Percentiles rank a stretch among this genome's conserved stretches.
phyloP scores from a whole-genome alignment of 2,888 invertebrate species.

The Tetropium fuscum region DNA sequence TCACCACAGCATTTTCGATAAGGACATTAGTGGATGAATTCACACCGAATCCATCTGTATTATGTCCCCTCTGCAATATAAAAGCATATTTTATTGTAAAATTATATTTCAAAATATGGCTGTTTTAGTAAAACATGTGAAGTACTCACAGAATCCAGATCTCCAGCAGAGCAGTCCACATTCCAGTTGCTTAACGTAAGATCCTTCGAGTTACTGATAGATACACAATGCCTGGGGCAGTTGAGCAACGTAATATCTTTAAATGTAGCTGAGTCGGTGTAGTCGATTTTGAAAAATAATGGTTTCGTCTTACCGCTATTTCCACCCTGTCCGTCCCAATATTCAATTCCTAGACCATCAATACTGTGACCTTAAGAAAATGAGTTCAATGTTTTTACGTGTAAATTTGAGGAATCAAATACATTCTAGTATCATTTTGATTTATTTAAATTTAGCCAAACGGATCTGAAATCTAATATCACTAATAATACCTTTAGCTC shows the following conservation, averaged over 20 bases:
- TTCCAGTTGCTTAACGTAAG: constrained; percentile 33
- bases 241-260: constrained; percentile 39
- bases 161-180: constrained; percentile 40
- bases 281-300: constrained; percentile 40
- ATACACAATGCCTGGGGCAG: constrained; percentile 44
- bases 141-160: constrained; percentile 24
- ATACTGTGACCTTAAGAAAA: constrained; percentile 4
- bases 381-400: too few relatives aligned
- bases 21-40: constrained; percentile 33
- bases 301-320: constrained; percentile 41
- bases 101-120: background rate
- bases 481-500: constrained; percentile 7
- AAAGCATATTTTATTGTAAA: too few relatives aligned
- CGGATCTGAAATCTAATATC: too few relatives aligned
- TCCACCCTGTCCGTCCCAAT: constrained; percentile 45
- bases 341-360: constrained; percentile 36
- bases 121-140: background rate
- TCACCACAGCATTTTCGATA: constrained; percentile 38
- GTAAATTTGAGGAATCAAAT: too few relatives aligned
- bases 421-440: background rate
- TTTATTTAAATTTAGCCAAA: background rate
- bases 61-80: constrained; percentile 24
- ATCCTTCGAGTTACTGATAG: constrained; percentile 35
- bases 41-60: constrained; percentile 46
- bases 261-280: constrained; percentile 36